Evolutionary conservation across 2,797 vertebrate species (phyloP).

Genomic region (Heteromormyrus szaboi): DNA sequence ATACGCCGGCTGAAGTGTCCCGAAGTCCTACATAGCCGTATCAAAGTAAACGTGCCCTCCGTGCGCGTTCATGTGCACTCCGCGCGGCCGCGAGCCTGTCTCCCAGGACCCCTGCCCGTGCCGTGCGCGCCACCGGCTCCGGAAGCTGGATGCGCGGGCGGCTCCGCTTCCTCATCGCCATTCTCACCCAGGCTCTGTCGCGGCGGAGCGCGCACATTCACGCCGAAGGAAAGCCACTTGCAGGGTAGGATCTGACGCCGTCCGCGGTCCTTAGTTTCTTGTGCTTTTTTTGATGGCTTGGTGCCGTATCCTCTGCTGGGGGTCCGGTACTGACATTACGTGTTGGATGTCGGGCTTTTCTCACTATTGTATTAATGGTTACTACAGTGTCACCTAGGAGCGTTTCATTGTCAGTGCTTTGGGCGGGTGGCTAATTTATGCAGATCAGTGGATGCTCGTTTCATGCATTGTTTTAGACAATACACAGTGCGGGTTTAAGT

Average conservation of each 20-base stretch:
- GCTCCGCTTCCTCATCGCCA: slow-evolving; percentile 40
- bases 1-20: neutral
- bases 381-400: neutral
- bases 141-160: slow-evolving; percentile 44
- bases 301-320: neutral
- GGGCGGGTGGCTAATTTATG: neutral
- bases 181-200: slow-evolving; percentile 28
- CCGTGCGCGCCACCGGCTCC: slow-evolving; percentile 37
- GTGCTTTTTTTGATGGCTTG: neutral
- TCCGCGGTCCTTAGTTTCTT: neutral
- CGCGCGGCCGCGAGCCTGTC: neutral
- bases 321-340: neutral
- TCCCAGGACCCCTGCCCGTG: neutral
- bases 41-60: neutral
- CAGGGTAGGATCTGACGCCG: slow-evolving; percentile 54
- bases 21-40: neutral
- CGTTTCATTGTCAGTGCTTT: neutral
- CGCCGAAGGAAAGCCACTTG: slow-evolving; percentile 26
- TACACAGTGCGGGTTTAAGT: neutral
- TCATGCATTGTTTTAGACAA: neutral
- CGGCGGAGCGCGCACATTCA: slow-evolving; percentile 29
- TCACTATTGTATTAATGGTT: neutral
- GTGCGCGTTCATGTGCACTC: neutral
- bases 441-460: neutral
- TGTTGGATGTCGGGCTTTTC: neutral